A percentile compares a stretch with the other conserved stretches of the same genome.
Evolutionary conservation across 2,797 vertebrate species (phyloP).

Genomic region (Liasis olivaceus): DNA sequence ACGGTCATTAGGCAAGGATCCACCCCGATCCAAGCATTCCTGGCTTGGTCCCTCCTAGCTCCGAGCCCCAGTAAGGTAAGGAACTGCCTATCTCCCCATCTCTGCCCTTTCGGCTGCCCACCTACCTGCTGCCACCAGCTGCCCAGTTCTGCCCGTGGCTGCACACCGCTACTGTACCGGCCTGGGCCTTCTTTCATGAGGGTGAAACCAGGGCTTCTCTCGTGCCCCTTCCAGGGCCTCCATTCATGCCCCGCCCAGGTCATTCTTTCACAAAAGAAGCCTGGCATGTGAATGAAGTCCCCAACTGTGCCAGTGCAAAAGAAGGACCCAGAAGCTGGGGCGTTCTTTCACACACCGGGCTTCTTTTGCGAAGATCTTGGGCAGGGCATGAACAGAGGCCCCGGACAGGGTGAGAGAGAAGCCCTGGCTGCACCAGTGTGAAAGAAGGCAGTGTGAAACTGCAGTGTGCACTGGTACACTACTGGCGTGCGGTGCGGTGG

Average conservation of each 20-base stretch:
- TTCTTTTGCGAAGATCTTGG: neutral
- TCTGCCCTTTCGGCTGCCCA: no score
- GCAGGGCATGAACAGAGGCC: neutral
- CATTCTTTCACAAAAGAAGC: neutral
- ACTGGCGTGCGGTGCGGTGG: neutral
- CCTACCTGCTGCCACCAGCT: neutral
- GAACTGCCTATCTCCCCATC: neutral
- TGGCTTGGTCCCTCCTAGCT: neutral
- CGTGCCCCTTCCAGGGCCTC: neutral
- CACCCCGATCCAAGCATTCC: neutral
- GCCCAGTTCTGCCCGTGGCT: no score
- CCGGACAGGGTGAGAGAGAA: neutral
- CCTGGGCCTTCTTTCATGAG: neutral
- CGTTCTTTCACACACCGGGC: neutral
- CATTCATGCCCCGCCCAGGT: neutral
- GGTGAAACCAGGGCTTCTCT: neutral
- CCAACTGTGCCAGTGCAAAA: neutral
- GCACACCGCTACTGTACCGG: neutral
- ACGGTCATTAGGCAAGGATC: neutral
- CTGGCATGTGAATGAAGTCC: neutral
- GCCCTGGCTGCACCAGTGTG: neutral
- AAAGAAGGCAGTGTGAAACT: neutral
- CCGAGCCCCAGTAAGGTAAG: neutral
- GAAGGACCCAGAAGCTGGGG: neutral
- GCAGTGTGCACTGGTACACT: neutral